These are phyloP conservation scores for Anoplolepis gracilipes DNA, from an alignment of 1,140 invertebrate genomes.

Conservation along the genomic window DNA sequence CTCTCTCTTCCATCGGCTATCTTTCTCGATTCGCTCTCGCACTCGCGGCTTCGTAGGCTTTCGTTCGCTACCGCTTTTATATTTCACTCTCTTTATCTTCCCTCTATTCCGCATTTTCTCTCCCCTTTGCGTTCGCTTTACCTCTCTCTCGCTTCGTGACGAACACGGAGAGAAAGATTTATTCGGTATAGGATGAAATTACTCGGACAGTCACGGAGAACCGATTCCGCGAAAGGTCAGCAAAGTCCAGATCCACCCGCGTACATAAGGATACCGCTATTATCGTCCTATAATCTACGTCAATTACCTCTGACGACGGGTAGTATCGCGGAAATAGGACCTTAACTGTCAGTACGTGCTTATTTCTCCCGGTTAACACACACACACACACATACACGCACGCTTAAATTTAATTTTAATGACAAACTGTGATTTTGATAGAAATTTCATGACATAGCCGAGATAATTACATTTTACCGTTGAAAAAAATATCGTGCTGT, in stretches of 20 bases:
- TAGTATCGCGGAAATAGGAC: constrained; percentile 67
- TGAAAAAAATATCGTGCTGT: not conserved
- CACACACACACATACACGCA: no score
- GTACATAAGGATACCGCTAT: constrained; percentile 64
- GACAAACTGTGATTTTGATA: constrained; percentile 36
- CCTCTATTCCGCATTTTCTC: not conserved
- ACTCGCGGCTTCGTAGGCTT: constrained; percentile 33
- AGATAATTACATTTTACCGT: not conserved
- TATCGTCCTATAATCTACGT: constrained; percentile 72
- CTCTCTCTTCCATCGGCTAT: constrained; percentile 52
- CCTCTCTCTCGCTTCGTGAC: not conserved
- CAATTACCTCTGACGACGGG: constrained; percentile 65
- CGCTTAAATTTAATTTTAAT: constrained; percentile 37
- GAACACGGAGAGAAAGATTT: constrained; percentile 61
- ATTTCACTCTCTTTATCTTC: constrained; percentile 11
- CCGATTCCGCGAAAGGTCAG: constrained; percentile 73
- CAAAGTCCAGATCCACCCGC: constrained; percentile 62
- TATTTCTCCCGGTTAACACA: constrained; percentile 45
- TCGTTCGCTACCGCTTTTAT: constrained; percentile 17
- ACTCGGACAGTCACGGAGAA: constrained; percentile 66
- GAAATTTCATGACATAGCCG: not conserved
- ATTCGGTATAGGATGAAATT: constrained; percentile 73
- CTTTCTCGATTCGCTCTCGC: constrained; percentile 56
- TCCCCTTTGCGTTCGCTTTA: not conserved
- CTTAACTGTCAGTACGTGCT: constrained; percentile 72